A percentile compares a stretch with the other conserved stretches of the same genome.
These are phyloP conservation scores for Hartigia nigra DNA, from an alignment of 2,888 invertebrate genomes.

Conservation along the genomic window DNA sequence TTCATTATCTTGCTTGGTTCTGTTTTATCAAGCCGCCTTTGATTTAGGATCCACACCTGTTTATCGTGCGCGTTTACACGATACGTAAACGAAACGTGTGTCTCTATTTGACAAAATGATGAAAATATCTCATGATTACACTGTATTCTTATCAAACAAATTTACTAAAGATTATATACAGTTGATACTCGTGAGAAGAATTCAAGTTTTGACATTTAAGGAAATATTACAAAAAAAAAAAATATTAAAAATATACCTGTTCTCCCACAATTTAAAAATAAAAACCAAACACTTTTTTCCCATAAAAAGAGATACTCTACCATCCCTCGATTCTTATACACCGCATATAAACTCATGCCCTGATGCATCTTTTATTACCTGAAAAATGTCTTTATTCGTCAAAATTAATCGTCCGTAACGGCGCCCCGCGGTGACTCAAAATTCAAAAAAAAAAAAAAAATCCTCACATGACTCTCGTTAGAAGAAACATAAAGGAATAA, in stretches of 20 bases:
- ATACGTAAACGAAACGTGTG: background rate
- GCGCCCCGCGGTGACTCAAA: constrained; percentile 13
- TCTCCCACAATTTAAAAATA: background rate
- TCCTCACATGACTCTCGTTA: background rate
- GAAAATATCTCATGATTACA: background rate
- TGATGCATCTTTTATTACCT: constrained; percentile 59
- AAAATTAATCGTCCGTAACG: constrained; percentile 58
- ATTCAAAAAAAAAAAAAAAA: background rate
- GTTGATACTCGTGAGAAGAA: background rate
- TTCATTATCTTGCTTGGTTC: constrained; percentile 31
- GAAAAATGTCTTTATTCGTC: constrained; percentile 53
- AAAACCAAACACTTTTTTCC: background rate
- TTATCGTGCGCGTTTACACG: constrained; percentile 1
- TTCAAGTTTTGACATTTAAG: background rate
- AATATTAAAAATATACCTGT: background rate
- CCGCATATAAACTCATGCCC: constrained; percentile 41
- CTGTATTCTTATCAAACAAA: too few relatives aligned
- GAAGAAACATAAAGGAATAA: background rate
- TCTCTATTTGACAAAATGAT: background rate
- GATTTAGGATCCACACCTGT: constrained; percentile 12
- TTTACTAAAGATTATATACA: background rate
- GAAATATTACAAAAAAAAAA: background rate
- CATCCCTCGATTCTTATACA: constrained; percentile 18
- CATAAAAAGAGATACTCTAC: background rate
- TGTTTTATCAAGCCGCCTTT: constrained; percentile 5